phyloP scores from a whole-genome alignment of 2,888 invertebrate species.

The Luperina testacea region DNA sequence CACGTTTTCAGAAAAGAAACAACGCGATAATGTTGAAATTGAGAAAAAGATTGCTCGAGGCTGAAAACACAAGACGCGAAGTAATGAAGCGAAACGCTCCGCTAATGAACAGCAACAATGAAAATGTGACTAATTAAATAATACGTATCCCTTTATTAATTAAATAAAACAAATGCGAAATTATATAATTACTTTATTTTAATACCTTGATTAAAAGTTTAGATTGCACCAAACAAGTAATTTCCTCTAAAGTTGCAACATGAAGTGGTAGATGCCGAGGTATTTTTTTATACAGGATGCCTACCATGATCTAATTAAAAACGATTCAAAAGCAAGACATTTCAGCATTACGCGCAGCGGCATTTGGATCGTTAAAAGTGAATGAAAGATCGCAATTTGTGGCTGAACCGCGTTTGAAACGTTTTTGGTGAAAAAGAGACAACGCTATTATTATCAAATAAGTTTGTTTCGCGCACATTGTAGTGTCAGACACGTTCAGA shows the following conservation, averaged over 20 bases:
- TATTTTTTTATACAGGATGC: not conserved
- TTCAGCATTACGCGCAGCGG: no score
- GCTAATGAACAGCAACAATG: slow-evolving; percentile 26
- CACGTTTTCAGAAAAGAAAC: slow-evolving; percentile 82
- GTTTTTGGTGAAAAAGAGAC: no score
- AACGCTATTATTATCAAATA: no score
- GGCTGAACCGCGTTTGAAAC: no score
- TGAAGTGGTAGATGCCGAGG: not conserved
- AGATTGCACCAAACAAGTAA: not conserved
- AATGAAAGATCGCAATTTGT: no score
- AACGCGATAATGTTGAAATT: slow-evolving; percentile 85
- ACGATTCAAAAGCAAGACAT: no score
- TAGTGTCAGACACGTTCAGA: no score
- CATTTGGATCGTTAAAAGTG: no score
- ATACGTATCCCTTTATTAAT: not conserved
- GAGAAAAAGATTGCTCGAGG: slow-evolving; percentile 81
- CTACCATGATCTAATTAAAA: no score
- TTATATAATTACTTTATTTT: slow-evolving; percentile 29
- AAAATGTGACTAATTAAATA: slow-evolving; percentile 1
- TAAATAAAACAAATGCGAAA: slow-evolving; percentile 8
- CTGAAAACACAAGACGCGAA: slow-evolving; percentile 78
- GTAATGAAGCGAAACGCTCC: slow-evolving; percentile 68
- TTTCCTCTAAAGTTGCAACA: slow-evolving; percentile 25
- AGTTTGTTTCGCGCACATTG: no score
- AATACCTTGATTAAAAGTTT: slow-evolving; percentile 30